Percentiles rank a stretch among this genome's conserved stretches.
phyloP scores from a whole-genome alignment of 2,888 invertebrate genomes.

The Tanypteryx hageni region DNA sequence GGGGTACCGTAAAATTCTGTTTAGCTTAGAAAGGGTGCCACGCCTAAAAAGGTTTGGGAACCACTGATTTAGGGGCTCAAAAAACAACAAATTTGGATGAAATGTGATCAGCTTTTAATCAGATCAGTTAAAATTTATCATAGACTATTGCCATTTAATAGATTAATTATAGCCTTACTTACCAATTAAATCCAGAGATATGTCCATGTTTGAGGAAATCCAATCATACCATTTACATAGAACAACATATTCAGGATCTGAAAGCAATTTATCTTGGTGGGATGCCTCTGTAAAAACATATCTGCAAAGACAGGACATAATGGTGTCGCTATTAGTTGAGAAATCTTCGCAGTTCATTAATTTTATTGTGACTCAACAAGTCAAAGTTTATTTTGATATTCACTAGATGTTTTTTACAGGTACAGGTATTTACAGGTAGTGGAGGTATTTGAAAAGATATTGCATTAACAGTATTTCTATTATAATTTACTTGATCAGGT shows the following conservation, averaged over 20 bases:
- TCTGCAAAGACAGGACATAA: slow-evolving; percentile 68
- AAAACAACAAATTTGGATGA: too few species aligned
- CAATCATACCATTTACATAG: slow-evolving; percentile 76
- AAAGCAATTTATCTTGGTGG: slow-evolving; percentile 73
- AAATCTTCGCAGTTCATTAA: not conserved
- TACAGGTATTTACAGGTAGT: too few species aligned
- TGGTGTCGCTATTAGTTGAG: not conserved
- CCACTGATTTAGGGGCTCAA: too few species aligned
- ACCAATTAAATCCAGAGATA: slow-evolving; percentile 76
- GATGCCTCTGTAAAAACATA: slow-evolving; percentile 76
- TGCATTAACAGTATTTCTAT: not conserved
- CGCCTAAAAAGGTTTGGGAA: not conserved
- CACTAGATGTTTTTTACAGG: not conserved
- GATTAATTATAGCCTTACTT: slow-evolving; percentile 3
- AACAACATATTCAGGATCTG: slow-evolving; percentile 75
- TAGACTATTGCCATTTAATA: too few species aligned
- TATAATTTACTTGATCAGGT: too few species aligned
- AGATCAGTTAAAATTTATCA: too few species aligned
- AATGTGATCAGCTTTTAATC: too few species aligned
- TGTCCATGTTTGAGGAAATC: slow-evolving; percentile 74
- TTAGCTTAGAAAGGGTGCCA: too few species aligned
- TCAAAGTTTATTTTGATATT: not conserved
- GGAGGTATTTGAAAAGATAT: not conserved
- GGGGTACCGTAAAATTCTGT: too few species aligned
- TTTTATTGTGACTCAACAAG: not conserved